These are phyloP conservation scores for Colinus virginianus DNA, from an alignment of 2,113 vertebrate species.

Conservation along the genomic window DNA sequence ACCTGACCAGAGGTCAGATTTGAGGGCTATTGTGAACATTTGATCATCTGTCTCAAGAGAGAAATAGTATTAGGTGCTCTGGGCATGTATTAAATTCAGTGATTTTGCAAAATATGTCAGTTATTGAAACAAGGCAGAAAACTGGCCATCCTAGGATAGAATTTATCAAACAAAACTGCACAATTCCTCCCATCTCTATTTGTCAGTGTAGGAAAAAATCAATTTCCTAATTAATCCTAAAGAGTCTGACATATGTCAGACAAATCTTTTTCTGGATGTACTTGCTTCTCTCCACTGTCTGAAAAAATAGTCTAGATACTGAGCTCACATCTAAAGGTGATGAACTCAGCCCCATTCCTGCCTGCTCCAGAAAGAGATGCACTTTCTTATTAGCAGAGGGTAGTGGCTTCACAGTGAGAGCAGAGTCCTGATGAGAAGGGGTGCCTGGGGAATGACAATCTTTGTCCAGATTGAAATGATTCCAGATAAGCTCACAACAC, in stretches of 20 bases:
- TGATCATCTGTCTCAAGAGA: neutral
- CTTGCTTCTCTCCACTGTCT: neutral
- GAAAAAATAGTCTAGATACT: neutral
- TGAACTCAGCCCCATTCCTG: neutral
- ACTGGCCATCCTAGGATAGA: neutral
- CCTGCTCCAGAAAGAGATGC: neutral
- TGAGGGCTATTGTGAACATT: accelerated
- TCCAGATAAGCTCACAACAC: neutral
- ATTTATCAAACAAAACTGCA: neutral
- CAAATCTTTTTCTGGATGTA: neutral
- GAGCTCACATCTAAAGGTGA: neutral
- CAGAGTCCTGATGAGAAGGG: neutral
- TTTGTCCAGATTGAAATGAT: neutral
- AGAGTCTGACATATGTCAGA: neutral
- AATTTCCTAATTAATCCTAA: neutral
- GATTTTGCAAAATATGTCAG: neutral
- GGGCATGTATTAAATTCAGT: neutral
- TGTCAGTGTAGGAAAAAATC: neutral
- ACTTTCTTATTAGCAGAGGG: neutral
- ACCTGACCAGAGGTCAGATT: neutral
- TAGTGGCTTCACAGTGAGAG: neutral
- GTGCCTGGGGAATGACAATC: neutral
- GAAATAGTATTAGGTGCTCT: neutral
- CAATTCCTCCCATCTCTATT: neutral
- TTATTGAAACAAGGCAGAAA: neutral